Evolutionary conservation across 2,888 invertebrate genomes (phyloP).

Genomic region (Creontiades dilutus): DNA sequence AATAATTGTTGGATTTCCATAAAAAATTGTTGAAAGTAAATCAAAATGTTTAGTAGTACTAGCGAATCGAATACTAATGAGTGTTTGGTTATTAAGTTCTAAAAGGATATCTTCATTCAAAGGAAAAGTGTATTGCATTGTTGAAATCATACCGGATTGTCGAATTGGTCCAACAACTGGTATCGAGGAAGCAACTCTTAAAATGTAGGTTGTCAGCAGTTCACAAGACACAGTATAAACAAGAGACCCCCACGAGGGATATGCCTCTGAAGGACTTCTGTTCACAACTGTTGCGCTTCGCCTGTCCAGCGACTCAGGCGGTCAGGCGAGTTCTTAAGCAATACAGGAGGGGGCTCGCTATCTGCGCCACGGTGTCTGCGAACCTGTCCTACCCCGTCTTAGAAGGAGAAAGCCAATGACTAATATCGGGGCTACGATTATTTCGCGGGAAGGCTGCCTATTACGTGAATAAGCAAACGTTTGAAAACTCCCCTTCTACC

Average conservation of each 20-base stretch:
- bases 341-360: constrained; percentile 48
- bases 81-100: too few relatives aligned
- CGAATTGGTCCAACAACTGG: too few relatives aligned
- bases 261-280: constrained; percentile 33
- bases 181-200: neutral
- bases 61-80: too few relatives aligned
- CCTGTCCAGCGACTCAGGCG: constrained; percentile 30
- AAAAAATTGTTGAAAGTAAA: too few relatives aligned
- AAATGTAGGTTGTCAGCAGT: neutral
- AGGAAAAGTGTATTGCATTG: too few relatives aligned
- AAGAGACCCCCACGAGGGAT: constrained; percentile 6
- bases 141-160: too few relatives aligned
- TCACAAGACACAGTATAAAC: constrained; percentile 26
- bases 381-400: constrained; percentile 28
- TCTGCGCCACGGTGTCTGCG: constrained; percentile 32
- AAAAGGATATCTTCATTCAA: too few relatives aligned
- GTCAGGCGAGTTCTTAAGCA: constrained; percentile 45
- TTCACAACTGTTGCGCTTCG: constrained; percentile 43
- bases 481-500: constrained; percentile 7
- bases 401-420: constrained; percentile 60
- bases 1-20: too few relatives aligned
- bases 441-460: constrained; percentile 42
- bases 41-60: too few relatives aligned
- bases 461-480: constrained; percentile 60
- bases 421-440: constrained; percentile 45